phyloP scores from a whole-genome alignment of 2,113 vertebrate species.

The Stegastes partitus region DNA sequence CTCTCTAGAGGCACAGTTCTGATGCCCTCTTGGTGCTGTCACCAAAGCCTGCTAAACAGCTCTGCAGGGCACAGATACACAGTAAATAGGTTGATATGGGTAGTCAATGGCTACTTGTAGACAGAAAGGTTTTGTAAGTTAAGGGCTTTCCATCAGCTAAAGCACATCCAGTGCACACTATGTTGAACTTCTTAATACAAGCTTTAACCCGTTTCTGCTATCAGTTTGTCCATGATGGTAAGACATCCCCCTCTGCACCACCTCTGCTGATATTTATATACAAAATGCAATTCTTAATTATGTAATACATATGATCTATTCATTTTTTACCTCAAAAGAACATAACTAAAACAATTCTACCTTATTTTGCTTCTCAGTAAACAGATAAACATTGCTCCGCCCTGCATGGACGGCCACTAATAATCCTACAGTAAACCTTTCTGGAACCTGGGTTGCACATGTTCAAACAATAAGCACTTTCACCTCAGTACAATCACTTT shows the following conservation, averaged over 20 bases:
- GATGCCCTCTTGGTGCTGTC: not conserved
- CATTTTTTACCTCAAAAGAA: not conserved
- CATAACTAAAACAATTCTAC: not conserved
- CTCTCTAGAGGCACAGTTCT: constrained; percentile 34
- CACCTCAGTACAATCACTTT: constrained; percentile 25
- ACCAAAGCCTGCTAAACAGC: not conserved
- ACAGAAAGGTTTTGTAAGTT: constrained; percentile 2
- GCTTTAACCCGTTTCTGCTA: not conserved
- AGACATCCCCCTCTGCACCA: not conserved
- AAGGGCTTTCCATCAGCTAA: constrained; percentile 14
- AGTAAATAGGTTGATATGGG: not conserved
- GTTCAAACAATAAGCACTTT: constrained; percentile 27
- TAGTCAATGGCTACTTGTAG: not conserved
- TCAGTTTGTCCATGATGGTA: not conserved
- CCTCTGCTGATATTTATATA: not conserved
- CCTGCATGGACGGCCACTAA: not conserved
- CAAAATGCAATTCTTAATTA: not conserved
- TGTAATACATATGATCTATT: not conserved
- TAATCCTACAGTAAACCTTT: not conserved
- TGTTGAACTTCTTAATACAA: not conserved
- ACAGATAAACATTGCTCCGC: not conserved
- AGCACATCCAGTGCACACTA: not conserved
- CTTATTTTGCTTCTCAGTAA: no score
- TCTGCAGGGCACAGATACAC: not conserved
- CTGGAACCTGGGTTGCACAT: not conserved